phyloP scores from a whole-genome alignment of 2,113 vertebrate species.

The Saguinus midas region DNA sequence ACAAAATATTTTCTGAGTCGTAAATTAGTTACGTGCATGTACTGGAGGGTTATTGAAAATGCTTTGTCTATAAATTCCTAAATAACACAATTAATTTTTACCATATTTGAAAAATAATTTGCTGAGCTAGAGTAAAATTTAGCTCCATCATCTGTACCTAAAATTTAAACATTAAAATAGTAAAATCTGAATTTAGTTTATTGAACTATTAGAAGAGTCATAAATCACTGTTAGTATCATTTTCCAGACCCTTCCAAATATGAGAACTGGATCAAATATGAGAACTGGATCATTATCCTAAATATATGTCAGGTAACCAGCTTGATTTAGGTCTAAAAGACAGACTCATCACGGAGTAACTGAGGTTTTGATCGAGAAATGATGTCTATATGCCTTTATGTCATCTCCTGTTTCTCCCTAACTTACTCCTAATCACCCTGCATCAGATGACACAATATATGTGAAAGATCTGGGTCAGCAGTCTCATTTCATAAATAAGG shows the following conservation, averaged over 20 bases:
- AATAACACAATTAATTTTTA: conserved; percentile 2
- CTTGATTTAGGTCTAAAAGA: neutral
- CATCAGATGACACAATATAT: neutral
- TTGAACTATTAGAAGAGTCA: neutral
- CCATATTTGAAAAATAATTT: neutral
- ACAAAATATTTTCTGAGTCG: neutral
- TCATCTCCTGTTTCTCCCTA: neutral
- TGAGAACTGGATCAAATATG: neutral
- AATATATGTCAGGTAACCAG: neutral
- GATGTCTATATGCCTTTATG: neutral
- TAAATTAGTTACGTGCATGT: neutral
- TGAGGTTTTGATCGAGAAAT: neutral
- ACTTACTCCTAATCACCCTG: neutral
- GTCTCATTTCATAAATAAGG: neutral
- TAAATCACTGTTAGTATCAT: neutral
- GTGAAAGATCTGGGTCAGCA: neutral
- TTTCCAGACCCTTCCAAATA: neutral
- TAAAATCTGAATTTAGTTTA: neutral
- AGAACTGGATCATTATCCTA: neutral
- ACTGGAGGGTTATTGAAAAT: neutral
- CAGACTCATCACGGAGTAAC: neutral
- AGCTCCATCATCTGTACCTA: neutral
- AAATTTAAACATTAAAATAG: neutral
- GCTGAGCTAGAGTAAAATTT: conserved; percentile 13
- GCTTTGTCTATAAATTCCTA: neutral